phyloP scores from a whole-genome alignment of 2,113 vertebrate species.

The Hemicordylus capensis region DNA sequence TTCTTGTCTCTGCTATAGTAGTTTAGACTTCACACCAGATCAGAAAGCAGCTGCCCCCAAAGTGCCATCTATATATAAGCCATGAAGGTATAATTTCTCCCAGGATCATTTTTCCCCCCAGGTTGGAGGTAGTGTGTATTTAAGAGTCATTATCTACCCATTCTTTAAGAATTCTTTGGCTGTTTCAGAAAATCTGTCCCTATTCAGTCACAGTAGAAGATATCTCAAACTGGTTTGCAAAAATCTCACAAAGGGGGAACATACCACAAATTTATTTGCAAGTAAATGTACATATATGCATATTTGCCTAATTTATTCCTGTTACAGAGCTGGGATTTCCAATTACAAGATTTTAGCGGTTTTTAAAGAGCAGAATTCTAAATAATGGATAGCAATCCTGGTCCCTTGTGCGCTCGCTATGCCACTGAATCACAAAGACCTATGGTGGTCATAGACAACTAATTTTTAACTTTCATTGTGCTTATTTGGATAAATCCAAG shows the following conservation, averaged over 20 bases:
- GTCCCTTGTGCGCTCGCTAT: not conserved
- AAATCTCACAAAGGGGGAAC: not conserved
- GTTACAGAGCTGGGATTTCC: not conserved
- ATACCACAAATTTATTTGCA: not conserved
- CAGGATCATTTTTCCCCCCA: not conserved
- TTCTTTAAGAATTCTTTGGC: not conserved
- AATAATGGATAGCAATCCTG: not conserved
- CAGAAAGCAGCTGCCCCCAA: not conserved
- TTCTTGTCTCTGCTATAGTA: not conserved
- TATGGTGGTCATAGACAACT: not conserved
- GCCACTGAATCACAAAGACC: constrained; percentile 16
- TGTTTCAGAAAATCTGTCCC: not conserved
- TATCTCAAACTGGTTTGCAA: not conserved
- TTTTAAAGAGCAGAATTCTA: not conserved
- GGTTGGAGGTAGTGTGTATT: not conserved
- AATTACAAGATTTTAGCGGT: too few species aligned
- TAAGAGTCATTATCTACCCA: not conserved
- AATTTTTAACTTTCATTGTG: constrained; percentile 9
- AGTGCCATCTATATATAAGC: not conserved
- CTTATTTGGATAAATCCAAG: not conserved
- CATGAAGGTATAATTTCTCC: constrained; percentile 2
- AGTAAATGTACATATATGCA: not conserved
- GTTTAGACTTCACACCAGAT: not conserved
- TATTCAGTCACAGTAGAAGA: not conserved
- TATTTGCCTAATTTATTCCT: not conserved